Conservation (phyloP, 37 sponge, comb jelly and placozoan species). For the Aplysina aerophoba region DNA sequence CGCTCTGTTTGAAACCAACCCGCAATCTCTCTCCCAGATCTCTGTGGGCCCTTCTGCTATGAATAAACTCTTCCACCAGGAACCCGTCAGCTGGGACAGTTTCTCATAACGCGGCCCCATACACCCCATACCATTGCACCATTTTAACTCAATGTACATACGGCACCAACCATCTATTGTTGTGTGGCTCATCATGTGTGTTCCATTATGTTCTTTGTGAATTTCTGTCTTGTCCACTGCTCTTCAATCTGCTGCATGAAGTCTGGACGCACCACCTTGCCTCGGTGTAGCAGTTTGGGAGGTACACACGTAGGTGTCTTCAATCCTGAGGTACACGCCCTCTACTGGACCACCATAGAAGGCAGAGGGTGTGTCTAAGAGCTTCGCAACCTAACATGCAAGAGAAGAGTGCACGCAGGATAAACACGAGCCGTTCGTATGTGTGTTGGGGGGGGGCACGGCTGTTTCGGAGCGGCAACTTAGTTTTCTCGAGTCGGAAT, state of each 20-base stretch:
- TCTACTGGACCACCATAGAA: constrained; percentile 90
- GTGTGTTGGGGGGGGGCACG: too few species aligned
- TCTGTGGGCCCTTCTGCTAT: background rate
- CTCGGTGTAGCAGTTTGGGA: constrained; percentile 39
- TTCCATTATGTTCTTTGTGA: constrained; percentile 84
- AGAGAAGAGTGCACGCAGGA: too few species aligned
- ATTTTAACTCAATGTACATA: too few species aligned
- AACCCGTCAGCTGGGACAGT: constrained; percentile 8
- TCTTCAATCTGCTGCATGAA: constrained; percentile 88
- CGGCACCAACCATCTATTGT: too few species aligned
- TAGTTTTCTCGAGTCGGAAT: too few species aligned
- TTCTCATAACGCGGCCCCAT: too few species aligned
- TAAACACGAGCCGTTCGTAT: too few species aligned
- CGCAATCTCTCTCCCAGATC: background rate
- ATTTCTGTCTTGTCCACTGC: constrained; percentile 84
- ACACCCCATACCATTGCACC: too few species aligned
- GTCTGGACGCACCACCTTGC: constrained; percentile 84
- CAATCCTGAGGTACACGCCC: constrained; percentile 84
- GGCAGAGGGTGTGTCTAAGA: constrained; percentile 61
- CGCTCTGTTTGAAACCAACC: constrained; percentile 77
- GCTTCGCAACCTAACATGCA: too few species aligned
- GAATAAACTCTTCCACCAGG: constrained; percentile 11
- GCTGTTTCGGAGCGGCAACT: too few species aligned
- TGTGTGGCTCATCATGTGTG: too few species aligned
- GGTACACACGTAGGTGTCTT: constrained; percentile 50